Evolutionary conservation across 2,113 vertebrate species (phyloP).

Genomic region (Macrotis lagotis): DNA sequence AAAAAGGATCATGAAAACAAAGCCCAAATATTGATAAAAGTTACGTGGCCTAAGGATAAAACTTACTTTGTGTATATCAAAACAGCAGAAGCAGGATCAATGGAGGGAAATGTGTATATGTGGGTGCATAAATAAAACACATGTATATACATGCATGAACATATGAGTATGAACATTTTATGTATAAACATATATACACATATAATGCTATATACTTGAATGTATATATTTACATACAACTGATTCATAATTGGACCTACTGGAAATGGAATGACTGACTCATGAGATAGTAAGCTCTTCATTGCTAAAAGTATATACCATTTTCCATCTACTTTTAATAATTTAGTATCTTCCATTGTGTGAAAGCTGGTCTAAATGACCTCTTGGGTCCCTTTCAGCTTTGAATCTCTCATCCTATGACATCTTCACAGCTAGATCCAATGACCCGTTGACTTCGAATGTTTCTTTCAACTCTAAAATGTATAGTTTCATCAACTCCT

Average conservation of each 20-base stretch:
- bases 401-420: neutral
- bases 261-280: neutral
- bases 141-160: neutral
- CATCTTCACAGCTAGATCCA: neutral
- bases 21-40: neutral
- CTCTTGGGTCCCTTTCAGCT: neutral
- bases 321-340: neutral
- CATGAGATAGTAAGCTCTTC: neutral
- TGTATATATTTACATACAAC: neutral
- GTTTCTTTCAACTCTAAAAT: slow-evolving; percentile 1
- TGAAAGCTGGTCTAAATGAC: neutral
- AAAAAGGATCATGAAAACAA: neutral
- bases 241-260: neutral
- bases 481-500: neutral
- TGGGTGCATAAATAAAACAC: neutral
- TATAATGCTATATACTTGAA: too few species aligned
- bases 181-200: neutral
- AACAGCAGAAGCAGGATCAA: neutral
- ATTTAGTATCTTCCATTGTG: neutral
- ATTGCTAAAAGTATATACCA: neutral
- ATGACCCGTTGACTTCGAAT: neutral
- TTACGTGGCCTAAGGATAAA: neutral
- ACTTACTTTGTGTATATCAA: neutral
- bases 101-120: neutral
- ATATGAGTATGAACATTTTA: too few species aligned